Evolutionary conservation across 2,113 vertebrate genomes (phyloP).

Genomic region (Engystomops pustulosus): DNA sequence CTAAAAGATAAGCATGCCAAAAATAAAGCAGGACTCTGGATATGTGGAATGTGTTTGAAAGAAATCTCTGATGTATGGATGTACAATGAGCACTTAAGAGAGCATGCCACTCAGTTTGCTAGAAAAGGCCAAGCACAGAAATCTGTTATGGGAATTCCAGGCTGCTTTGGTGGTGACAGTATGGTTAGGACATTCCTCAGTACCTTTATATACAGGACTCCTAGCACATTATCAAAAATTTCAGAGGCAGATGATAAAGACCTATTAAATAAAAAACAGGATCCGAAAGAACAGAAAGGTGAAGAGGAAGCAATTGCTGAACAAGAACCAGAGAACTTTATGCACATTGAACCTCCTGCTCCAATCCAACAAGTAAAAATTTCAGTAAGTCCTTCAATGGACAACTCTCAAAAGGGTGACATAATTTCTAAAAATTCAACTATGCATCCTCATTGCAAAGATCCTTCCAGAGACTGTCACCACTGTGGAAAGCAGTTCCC

Average conservation of each 20-base stretch:
- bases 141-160: conserved; percentile 78
- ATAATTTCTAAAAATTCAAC: conserved; percentile 72
- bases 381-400: conserved; percentile 64
- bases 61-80: conserved; percentile 96
- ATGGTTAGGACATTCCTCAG: conserved; percentile 85
- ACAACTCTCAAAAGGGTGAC: conserved; percentile 74
- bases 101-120: conserved; percentile 92
- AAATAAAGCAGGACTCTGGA: conserved; percentile 90
- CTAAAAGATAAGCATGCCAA: conserved; percentile 91
- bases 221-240: conserved; percentile 71
- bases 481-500: conserved; percentile 98
- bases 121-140: conserved; percentile 86
- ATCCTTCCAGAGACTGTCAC: conserved; percentile 95
- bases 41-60: conserved; percentile 96
- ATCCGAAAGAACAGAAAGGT: conserved; percentile 59
- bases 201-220: conserved; percentile 81
- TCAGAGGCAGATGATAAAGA: conserved; percentile 67
- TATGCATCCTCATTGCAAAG: conserved; percentile 92
- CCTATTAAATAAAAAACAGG: conserved; percentile 62
- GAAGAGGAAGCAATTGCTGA: conserved; percentile 63
- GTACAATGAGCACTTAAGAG: conserved; percentile 95
- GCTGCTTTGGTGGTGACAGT: conserved; percentile 78
- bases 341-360: conserved; percentile 67
- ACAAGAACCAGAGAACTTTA: conserved; percentile 67
- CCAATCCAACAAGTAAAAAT: conserved; percentile 60